Base-by-base conservation (phyloP, 2,888 invertebrate genomes). In the Synergus itoensis region DNA sequence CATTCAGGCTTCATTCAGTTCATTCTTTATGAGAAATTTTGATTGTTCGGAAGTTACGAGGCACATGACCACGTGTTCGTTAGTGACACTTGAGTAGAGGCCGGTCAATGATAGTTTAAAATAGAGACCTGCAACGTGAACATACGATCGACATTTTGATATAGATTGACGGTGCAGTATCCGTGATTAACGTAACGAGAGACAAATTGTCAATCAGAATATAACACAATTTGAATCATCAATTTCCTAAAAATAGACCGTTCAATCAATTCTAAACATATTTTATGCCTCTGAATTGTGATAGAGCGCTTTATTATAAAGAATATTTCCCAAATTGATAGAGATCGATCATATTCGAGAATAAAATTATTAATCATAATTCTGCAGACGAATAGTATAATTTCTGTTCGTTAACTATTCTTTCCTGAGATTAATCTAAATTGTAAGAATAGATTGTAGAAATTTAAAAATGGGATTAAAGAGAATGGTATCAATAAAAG, bases 31-130 rank as follows among this genome's bases (percentile, higher is more conserved):
- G 8, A 53, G 21, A 18, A 12, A 60, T 60, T 18, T 14, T 60
- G 21, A 60, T 60, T 11, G 60, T 53, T 73, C 36, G 16, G 28
- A n/a, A 53, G 16, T 73, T 28, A 4, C 48, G 11, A 73, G 28
- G 67, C 45, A 79, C 75, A 77, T 80, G 78, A n/a, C 41, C 73
- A 80, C 78, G 77, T 75, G 78, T 82, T 86, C 79, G 83, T 87
- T 86, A 86, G 81, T 83, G 78, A 86, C 84, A 85, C 84, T 86
- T 82, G 85, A 87, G 83, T 85, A 84, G 80, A 86, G 84, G 81
- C 82, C 79, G 83, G 86, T 87, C 85, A 86, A 87, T 87, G 87
- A 85, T 87, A 83, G 84, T 83, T 87, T 87, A 83, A 87, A 87
- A 87, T 87, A 87, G 79, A 80, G 84, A 84, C 79, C 48, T 79